Evolutionary conservation across 1,140 invertebrate genomes (phyloP).

Genomic region (Penaeus chinensis): DNA sequence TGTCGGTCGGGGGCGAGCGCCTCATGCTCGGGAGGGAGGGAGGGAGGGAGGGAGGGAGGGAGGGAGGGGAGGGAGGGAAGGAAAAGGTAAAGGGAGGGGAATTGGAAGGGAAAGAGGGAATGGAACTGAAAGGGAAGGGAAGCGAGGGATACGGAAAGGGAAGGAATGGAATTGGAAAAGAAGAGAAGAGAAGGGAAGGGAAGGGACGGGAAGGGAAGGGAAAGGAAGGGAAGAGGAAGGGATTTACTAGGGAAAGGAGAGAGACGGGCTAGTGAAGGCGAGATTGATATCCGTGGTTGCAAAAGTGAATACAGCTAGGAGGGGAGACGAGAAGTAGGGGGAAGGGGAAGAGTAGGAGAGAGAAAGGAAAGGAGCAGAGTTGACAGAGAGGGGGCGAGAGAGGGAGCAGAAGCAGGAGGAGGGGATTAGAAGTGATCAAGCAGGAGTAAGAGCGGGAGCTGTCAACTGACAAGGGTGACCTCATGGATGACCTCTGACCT

Average conservation of each 20-base stretch:
- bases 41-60: too few species aligned
- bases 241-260: background rate
- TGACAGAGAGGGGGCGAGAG: background rate
- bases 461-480: too few species aligned
- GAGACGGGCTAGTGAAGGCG: too few species aligned
- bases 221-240: background rate
- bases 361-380: background rate
- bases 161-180: background rate
- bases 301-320: too few species aligned
- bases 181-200: background rate
- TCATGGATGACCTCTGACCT: too few species aligned
- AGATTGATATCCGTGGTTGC: too few species aligned
- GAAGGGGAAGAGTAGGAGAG: background rate
- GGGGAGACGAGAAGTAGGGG: background rate
- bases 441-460: too few species aligned
- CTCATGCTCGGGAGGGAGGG: too few species aligned
- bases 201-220: background rate
- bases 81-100: background rate
- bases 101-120: background rate
- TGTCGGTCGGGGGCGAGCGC: too few species aligned
- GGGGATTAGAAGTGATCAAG: too few species aligned
- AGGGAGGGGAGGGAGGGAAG: background rate
- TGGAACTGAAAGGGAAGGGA: background rate
- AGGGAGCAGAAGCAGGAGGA: background rate
- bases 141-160: background rate